These are phyloP conservation scores for Plecotus auritus DNA, from an alignment of 2,113 vertebrate species.

Conservation along the genomic window DNA sequence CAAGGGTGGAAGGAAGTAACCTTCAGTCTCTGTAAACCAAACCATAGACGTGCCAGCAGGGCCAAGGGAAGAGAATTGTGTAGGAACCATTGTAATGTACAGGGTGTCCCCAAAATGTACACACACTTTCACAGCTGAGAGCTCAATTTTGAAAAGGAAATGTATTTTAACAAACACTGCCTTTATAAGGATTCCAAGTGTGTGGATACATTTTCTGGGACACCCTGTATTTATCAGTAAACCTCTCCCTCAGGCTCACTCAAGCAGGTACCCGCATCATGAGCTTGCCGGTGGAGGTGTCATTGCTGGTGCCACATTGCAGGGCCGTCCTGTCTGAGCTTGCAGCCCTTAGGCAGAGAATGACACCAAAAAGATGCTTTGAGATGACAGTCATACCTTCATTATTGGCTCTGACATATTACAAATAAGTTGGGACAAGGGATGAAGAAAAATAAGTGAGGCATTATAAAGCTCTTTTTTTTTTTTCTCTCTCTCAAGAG, in stretches of 20 bases:
- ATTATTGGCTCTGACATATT: not conserved
- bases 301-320: not conserved
- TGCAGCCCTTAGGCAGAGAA: not conserved
- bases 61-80: not conserved
- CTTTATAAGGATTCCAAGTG: no score
- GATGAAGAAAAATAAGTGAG: not conserved
- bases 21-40: not conserved
- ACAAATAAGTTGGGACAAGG: not conserved
- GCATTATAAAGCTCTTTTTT: not conserved
- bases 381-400: not conserved
- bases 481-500: not conserved
- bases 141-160: no score
- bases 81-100: constrained; percentile 11
- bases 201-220: no score
- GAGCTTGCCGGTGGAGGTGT: not conserved
- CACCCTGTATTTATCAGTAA: not conserved
- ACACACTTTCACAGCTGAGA: no score
- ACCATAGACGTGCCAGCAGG: not conserved
- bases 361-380: not conserved
- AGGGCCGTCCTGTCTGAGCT: not conserved
- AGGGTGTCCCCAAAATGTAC: no score
- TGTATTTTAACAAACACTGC: no score
- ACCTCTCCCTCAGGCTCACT: not conserved
- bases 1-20: not conserved
- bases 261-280: fast-evolving